Base-by-base conservation (phyloP, 2,888 invertebrate genomes). In the Synergus gifuensis region DNA sequence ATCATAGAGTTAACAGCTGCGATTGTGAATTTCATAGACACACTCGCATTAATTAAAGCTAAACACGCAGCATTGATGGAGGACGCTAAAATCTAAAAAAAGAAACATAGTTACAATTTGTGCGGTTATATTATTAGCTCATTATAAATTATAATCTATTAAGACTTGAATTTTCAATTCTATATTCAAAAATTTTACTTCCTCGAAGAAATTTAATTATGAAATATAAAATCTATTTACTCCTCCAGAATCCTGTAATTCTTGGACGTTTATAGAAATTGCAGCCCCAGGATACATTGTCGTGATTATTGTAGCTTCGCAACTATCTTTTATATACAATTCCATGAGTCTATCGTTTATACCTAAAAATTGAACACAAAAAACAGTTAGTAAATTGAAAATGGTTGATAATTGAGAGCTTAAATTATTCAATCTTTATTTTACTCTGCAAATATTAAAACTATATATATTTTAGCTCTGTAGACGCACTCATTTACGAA, bases 1-100 rank as follows among this genome's bases (percentile, higher is more conserved):
- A 98, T 93, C 78, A 95, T 95, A 90, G 97, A 97, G 78, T 94
- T 94, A 0, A 97, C 95, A 0, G 97, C 97, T 8, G 96, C 98
- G 88, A 98, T 95, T 49, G 96, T 94, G 89, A 94, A 96, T 84
- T 95, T 95, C 96, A 98, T 96, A 16, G 96, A 94, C n/a, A 98
- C 93, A 40, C 97, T 96, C 0, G 97, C 95, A 92, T 97, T 96
- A 0, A 98, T 93, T 46, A 98, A 93, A 0, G 98, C 97, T 80
- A 98, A 93, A 91, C 97, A 98, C 0, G 95, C 94, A 40, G 97
- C 96, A 93, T 98, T 98, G 49, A 98, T 93, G 16, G 96, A 94
- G 91, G 97, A 96, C 0, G 97, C 95, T 77, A 98, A 93, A 2
- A 97, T 91, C 97, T 96, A 92, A 82, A 93, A 87, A 76, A 87